Evolutionary conservation across 2,888 invertebrate species (phyloP), one percentile per base, ranked within the genome.

Genomic region (Chymomyza fuscimana): DNA sequence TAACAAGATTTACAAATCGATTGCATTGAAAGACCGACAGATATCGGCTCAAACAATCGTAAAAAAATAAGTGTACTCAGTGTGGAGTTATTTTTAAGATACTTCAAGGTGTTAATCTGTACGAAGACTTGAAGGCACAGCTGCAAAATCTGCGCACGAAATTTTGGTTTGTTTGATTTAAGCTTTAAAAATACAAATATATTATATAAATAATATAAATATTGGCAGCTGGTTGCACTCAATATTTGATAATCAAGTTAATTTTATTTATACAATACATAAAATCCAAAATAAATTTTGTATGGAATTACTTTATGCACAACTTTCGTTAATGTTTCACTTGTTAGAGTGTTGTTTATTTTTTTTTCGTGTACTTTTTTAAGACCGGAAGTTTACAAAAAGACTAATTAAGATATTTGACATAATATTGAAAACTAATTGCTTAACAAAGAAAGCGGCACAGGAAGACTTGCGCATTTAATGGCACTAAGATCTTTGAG

Each of bases 1-100:
- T 89, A 89, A 87, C 86, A 80, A 87, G 81, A 80, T 88, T 88
- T 89, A 89, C 89, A 89, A 87, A 87, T 89, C 89, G 89, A 88
- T 87, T 82, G 70, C 61, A 73, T 67, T 54, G 67, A 73, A 67
- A 56, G 79, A 7, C 76, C 82, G 82, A 80, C 83, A 79, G 77
- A 80, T 32, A 65, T 51, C 40, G 50, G 25, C 51, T 25, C n/a
- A 60, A 22, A 54, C 60, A 71, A 61, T 36, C 64, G 58, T 15
- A 61, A 54, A 65, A 50, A 63, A 56, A 59, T 76, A 71, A 76
- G 40, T 46, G 40, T 46, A 40, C 40, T 40, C 40, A 40, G 40
- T 40, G 40, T 12, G 40, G 40, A 46, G 40, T 46, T 46, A 15
- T 46, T 46, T 46, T 46, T 36, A 36, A 51, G 51, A 4, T 15